These are phyloP conservation scores for Lepus townsendii DNA, from an alignment of 2,797 vertebrate species.

Conservation along the genomic window DNA sequence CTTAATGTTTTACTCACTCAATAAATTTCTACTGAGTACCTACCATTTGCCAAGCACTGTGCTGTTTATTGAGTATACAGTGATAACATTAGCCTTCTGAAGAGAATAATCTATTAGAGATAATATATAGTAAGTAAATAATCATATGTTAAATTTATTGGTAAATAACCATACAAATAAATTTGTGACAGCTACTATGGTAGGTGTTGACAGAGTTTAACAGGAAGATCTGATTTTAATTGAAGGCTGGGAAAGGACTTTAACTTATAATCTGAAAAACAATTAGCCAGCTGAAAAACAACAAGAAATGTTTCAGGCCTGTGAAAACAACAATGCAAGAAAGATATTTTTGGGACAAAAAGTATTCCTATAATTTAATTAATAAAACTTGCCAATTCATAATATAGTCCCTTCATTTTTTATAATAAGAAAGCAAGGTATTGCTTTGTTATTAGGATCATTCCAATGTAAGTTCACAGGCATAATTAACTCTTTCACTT, in stretches of 20 bases:
- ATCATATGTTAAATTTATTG: not conserved
- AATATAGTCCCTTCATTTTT: constrained; percentile 20
- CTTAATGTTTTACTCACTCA: constrained; percentile 34
- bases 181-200: constrained; percentile 36
- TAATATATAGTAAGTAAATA: constrained; percentile 13
- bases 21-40: not conserved
- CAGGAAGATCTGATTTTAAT: constrained; percentile 43
- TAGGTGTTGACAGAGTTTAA: not conserved
- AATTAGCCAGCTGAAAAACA: constrained; percentile 31
- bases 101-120: not conserved
- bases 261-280: constrained; percentile 64
- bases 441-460: not conserved
- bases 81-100: not conserved
- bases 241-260: not conserved
- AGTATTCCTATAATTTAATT: constrained; percentile 9
- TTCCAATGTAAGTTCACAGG: not conserved
- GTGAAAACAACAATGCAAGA: constrained; percentile 40
- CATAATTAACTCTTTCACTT: constrained; percentile 1
- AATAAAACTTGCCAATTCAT: constrained; percentile 26
- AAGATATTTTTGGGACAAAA: constrained; percentile 41
- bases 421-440: constrained; percentile 7
- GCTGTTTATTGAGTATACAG: not conserved
- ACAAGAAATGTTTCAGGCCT: constrained; percentile 41
- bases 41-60: not conserved
- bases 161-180: not conserved